phyloP scores from a whole-genome alignment of 2,797 vertebrate species.

The Thamnophis elegans region DNA sequence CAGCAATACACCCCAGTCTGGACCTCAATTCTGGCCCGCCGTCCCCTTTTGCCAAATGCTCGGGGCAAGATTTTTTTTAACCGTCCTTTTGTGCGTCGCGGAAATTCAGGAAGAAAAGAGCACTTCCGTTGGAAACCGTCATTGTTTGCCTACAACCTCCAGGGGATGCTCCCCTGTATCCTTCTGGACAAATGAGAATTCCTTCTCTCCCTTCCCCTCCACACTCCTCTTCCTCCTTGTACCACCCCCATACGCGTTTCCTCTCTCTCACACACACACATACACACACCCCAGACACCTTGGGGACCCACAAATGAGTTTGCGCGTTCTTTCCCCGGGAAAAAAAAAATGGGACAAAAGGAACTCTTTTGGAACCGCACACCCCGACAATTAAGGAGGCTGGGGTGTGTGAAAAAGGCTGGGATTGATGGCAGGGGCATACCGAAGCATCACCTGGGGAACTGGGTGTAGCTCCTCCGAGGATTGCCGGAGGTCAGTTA shows the following conservation, averaged over 20 bases:
- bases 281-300: slow-evolving; percentile 43
- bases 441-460: slow-evolving; percentile 75
- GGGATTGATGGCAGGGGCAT: slow-evolving; percentile 84
- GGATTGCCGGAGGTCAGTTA: slow-evolving; percentile 95
- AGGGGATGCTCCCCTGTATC: slow-evolving; percentile 51
- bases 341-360: slow-evolving; percentile 60
- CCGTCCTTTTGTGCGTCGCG: slow-evolving; percentile 30
- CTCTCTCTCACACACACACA: slow-evolving; percentile 19
- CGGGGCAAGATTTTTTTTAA: slow-evolving; percentile 3
- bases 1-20: too few relatives aligned
- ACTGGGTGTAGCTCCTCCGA: slow-evolving; percentile 84
- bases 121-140: slow-evolving; percentile 45
- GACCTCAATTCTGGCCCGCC: background rate
- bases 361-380: slow-evolving; percentile 59
- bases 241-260: background rate
- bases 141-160: background rate
- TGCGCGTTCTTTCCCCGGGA: slow-evolving; percentile 62
- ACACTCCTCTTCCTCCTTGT: background rate
- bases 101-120: slow-evolving; percentile 62
- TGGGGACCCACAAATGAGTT: slow-evolving; percentile 77
- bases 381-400: slow-evolving; percentile 73
- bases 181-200: slow-evolving; percentile 46
- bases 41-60: background rate
- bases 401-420: slow-evolving; percentile 69
- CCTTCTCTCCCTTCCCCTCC: too few relatives aligned